Base-by-base conservation (phyloP, 2,888 invertebrate species). In the Glyphotaelius pellucidus region DNA sequence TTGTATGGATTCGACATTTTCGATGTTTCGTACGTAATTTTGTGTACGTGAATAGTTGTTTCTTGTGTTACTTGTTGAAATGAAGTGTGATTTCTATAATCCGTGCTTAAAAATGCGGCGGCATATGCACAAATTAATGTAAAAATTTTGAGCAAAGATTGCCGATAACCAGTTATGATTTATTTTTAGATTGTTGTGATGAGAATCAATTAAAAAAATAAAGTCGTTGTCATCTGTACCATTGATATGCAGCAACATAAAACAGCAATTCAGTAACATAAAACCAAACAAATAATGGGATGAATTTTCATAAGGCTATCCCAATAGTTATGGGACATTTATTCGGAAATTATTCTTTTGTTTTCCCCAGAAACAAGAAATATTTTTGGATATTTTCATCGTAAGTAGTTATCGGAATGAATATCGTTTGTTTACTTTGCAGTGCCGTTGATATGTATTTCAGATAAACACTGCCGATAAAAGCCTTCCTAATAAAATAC, bases 241-340 rank as follows among this genome's bases (percentile, higher is more conserved):
- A 67, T 67, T 67, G 9, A 67, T n/a, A 67, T 67, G 67, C 67
- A n/a, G n/a, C n/a, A n/a, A n/a, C n/a, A n/a, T n/a, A n/a, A n/a
- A n/a, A n/a, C n/a, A n/a, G n/a, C n/a, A 67, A n/a, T 67, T n/a
- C 67, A 67, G 25, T n/a, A 25, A n/a, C 25, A n/a, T 67, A 67
- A 25, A 67, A 67, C n/a, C 25, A 9, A 9, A 67, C n/a, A 67
- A 67, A 67, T 67, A 67, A 67, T n/a, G 25, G 32, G 81, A 32
- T 81, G 19, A 19, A 81, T 81, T 81, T 81, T 81, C 32, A 81
- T 81, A 81, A 81, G 81, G 32, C 7, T 19, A 31, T 32, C 31
- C 81, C 81, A 81, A 81, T 32, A 81, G 81, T 81, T 81, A 81
- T 81, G 81, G 30, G 81, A 81, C 81, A 81, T 81, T 81, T 32